Evolutionary conservation across 1,140 invertebrate genomes (phyloP), one percentile per base, ranked within the genome.

Genomic region (Doryteuthis pealeii): DNA sequence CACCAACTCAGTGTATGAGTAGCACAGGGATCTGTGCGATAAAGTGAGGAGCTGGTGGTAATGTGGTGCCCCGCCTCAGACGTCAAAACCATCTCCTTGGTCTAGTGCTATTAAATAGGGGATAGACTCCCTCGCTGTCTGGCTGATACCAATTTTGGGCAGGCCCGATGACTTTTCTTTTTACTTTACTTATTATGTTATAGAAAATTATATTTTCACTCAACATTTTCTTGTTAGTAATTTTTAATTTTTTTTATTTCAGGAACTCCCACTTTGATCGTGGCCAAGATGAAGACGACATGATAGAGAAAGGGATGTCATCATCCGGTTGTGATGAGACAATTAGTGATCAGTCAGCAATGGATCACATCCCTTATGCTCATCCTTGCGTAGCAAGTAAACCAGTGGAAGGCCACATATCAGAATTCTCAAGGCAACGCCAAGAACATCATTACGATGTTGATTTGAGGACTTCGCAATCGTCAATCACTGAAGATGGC

Each of bases 261-360:
- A 81, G 80, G 71, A 81, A 81, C 72, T 81, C 78, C 73, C 80
- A 79, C 72, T 78, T 81, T 76, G 80, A 79, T 26, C 76, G 71
- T 26, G 69, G 70, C 22, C 75, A 79, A 31, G 80, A 81, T 49
- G 12, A 66, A 26, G 77, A 76, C 12, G 78, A 75, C 1, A 76
- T 74, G 73, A 71, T 79, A 65, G 72, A 73, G 45, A 69, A 43
- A 70, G 43, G 70, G 2, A 65, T 65, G 26, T 31, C 45, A 4
- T 45, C n/a, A 35, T 2, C 32, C 43, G 12, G 65, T 76, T 26
- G 54, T 28, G 67, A 72, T 71, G n/a, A 72, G 26, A 30, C 28
- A 49, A 1, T 26, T 43, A 62, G 45, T 65, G 18, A 40, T 40
- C 32, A 26, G 40, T 26, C 54, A 26, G 18, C 43, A 22, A 15